A percentile compares a stretch with the other conserved stretches of the same genome.
These are phyloP conservation scores for Caerostris extrusa DNA, from an alignment of 1,140 invertebrate genomes.

Conservation along the genomic window DNA sequence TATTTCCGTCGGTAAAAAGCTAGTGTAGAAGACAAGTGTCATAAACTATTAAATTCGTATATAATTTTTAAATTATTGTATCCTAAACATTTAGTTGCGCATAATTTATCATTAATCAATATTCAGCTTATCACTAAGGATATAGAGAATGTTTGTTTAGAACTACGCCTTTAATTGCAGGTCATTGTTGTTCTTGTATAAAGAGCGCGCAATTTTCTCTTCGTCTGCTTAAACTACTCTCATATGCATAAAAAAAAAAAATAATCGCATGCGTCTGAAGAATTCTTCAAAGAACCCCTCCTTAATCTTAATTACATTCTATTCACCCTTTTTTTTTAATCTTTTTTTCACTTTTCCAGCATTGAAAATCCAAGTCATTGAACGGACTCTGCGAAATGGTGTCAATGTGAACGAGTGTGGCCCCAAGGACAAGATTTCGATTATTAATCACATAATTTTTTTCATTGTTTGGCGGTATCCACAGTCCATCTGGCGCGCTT, in stretches of 20 bases:
- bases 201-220: neutral
- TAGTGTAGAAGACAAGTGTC: too few species aligned
- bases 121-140: neutral
- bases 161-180: conserved; percentile 8
- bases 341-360: neutral
- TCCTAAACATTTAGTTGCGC: too few species aligned
- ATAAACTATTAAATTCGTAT: too few species aligned
- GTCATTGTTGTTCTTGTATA: neutral
- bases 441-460: conserved; percentile 52
- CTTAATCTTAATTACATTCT: conserved; percentile 7
- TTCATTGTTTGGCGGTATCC: conserved; percentile 15
- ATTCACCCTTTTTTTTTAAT: neutral
- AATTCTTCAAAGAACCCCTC: neutral
- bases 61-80: too few species aligned
- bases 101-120: too few species aligned
- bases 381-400: conserved; percentile 58
- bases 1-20: too few species aligned
- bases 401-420: conserved; percentile 58
- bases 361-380: conserved; percentile 50
- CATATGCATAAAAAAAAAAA: neutral
- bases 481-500: conserved; percentile 12
- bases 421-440: conserved; percentile 31
- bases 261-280: neutral
- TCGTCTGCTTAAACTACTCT: neutral
- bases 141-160: neutral